Conservation (phyloP, 2,888 invertebrate species). For the Microctonus brassicae region DNA sequence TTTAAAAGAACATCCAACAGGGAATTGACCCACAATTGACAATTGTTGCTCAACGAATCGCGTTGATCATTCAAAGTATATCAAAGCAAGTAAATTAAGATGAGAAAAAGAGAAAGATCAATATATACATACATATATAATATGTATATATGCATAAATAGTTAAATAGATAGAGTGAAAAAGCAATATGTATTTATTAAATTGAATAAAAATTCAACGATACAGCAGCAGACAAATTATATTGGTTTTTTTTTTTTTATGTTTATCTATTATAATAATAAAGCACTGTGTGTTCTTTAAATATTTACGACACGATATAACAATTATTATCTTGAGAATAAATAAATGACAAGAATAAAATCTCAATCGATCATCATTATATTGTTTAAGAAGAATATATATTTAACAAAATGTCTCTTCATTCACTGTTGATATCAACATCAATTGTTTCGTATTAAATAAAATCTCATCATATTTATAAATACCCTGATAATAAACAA, state of each 20-base stretch:
- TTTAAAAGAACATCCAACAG: constrained; percentile 45
- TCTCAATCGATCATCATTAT: not conserved
- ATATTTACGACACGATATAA: not conserved
- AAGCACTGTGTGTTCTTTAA: not conserved
- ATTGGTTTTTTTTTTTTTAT: not conserved
- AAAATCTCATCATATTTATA: not conserved
- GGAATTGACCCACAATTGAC: constrained; percentile 44
- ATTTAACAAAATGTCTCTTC: not conserved
- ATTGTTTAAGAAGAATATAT: not conserved
- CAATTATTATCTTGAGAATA: not conserved
- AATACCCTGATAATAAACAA: not conserved
- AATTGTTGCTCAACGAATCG: constrained; percentile 38
- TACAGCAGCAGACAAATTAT: not conserved
- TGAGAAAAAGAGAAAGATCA: not conserved
- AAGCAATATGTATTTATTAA: constrained; percentile 2
- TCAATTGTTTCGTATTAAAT: not conserved
- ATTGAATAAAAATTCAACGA: constrained; percentile 1
- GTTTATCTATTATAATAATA: not conserved
- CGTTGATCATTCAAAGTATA: constrained; percentile 10
- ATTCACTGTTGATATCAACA: not conserved
- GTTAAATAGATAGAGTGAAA: no score
- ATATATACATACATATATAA: not conserved
- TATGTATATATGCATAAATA: not conserved
- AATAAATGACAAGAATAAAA: not conserved
- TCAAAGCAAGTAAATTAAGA: not conserved